Conservation (phyloP, 2,888 invertebrate species). For the Parascotia fuliginaria region DNA sequence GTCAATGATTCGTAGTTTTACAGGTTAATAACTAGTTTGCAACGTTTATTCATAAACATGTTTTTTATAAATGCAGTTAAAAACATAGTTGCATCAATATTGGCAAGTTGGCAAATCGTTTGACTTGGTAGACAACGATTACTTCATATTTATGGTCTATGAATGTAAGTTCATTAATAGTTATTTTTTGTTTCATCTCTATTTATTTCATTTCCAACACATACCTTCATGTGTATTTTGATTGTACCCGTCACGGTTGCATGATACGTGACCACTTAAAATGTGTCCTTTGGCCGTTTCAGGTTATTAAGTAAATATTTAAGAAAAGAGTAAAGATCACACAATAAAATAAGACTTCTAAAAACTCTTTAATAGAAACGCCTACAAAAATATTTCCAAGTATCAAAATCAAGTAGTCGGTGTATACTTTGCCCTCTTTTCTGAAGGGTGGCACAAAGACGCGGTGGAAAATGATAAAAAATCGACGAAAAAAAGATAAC, state of each 20-base stretch:
- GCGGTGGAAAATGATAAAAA: conserved; percentile 75
- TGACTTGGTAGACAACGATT: conserved; percentile 1
- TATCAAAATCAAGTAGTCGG: conserved; percentile 54
- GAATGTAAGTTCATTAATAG: conserved; percentile 10
- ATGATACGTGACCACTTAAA: too few relatives aligned
- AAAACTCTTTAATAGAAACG: too few relatives aligned
- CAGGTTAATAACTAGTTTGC: background rate
- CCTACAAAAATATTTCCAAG: conserved; percentile 40
- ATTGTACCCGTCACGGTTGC: too few relatives aligned
- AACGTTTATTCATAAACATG: conserved; percentile 2
- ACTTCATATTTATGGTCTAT: conserved; percentile 9
- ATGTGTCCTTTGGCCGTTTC: too few relatives aligned
- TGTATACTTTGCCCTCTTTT: conserved; percentile 68
- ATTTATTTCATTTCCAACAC: conserved; percentile 1
- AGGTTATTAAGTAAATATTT: too few relatives aligned
- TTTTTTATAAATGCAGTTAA: conserved; percentile 1
- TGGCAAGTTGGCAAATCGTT: conserved; percentile 1
- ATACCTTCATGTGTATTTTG: background rate
- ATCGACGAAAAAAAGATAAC: conserved; percentile 71
- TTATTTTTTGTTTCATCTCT: conserved; percentile 2
- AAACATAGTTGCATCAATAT: conserved; percentile 6
- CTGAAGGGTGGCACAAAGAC: conserved; percentile 79
- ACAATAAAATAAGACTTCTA: too few relatives aligned
- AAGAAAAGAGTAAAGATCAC: too few relatives aligned
- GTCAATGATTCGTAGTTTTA: background rate